A percentile compares a stretch with the other conserved stretches of the same genome.
Evolutionary conservation across 2,888 invertebrate species (phyloP).

Genomic region (Rotaria socialis): DNA sequence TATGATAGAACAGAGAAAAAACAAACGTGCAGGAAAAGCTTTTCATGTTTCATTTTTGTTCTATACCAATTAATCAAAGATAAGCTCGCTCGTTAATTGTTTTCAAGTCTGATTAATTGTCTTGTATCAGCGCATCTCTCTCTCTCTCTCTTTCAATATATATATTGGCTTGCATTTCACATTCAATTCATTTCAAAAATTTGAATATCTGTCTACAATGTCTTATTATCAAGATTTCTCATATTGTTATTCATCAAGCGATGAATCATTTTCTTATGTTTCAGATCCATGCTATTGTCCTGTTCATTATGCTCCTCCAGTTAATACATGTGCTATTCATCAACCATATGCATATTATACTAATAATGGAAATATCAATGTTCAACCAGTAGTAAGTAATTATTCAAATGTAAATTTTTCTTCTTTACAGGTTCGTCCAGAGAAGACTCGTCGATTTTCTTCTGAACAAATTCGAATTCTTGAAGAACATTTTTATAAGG

Average conservation of each 20-base stretch:
- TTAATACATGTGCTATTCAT: background rate
- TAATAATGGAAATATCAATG: background rate
- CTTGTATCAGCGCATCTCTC: no score
- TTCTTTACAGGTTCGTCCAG: background rate
- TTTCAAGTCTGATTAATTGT: no score
- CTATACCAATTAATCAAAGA: no score
- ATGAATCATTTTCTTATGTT: slow-evolving; percentile 22
- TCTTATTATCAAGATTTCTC: background rate
- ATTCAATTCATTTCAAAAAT: no score
- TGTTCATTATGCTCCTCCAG: background rate
- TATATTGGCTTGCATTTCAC: no score
- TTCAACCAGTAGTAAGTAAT: background rate
- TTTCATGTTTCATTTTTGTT: no score
- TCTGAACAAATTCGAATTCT: background rate
- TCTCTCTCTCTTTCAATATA: no score
- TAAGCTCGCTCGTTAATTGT: no score
- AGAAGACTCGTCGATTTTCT: background rate
- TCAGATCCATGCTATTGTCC: background rate
- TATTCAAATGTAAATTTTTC: background rate
- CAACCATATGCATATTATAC: background rate
- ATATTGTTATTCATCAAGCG: background rate
- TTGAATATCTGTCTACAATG: background rate
- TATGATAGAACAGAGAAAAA: no score
- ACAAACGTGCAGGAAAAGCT: no score
- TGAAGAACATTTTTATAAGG: slow-evolving; percentile 9